Conservation (phyloP, 1,140 invertebrate genomes). For the Euglossa dilemma region DNA sequence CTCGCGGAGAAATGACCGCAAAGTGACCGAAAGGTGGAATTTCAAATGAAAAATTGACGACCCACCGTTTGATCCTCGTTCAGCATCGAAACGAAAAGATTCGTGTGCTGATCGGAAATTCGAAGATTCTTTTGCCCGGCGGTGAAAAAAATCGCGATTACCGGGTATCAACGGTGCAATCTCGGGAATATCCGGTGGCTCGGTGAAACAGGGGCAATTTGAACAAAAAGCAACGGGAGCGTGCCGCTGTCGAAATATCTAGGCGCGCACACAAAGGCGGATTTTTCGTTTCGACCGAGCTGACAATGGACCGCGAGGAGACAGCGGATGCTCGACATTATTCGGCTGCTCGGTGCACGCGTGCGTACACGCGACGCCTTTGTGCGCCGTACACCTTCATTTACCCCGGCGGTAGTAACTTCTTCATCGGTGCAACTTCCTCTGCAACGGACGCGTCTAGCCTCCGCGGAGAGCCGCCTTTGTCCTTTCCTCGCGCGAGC, state of each 20-base stretch:
- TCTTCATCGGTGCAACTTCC: conserved; percentile 36
- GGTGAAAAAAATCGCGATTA: too few relatives aligned
- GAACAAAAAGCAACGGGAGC: not conserved
- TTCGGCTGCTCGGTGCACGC: not conserved
- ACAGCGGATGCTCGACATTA: conserved; percentile 8
- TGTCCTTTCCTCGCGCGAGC: conserved; percentile 25
- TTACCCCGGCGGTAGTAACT: conserved; percentile 5
- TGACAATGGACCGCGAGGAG: conserved; percentile 26
- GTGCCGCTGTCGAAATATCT: not conserved
- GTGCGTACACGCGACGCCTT: conserved; percentile 30
- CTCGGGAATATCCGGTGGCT: not conserved
- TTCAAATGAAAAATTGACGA: too few relatives aligned
- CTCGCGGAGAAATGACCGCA: too few relatives aligned
- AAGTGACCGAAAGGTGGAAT: too few relatives aligned
- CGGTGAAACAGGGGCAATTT: not conserved
- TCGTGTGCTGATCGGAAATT: too few relatives aligned
- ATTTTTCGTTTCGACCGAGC: conserved; percentile 20
- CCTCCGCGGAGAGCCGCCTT: not conserved
- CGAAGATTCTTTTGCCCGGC: too few relatives aligned
- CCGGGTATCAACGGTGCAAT: not conserved
- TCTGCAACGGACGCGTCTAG: not conserved
- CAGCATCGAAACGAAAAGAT: too few relatives aligned
- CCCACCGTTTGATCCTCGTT: too few relatives aligned
- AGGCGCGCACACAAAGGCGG: not conserved
- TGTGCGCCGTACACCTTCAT: conserved; percentile 27